Base-by-base conservation (phyloP, 2,888 invertebrate genomes). In the Orchestes rusci region DNA sequence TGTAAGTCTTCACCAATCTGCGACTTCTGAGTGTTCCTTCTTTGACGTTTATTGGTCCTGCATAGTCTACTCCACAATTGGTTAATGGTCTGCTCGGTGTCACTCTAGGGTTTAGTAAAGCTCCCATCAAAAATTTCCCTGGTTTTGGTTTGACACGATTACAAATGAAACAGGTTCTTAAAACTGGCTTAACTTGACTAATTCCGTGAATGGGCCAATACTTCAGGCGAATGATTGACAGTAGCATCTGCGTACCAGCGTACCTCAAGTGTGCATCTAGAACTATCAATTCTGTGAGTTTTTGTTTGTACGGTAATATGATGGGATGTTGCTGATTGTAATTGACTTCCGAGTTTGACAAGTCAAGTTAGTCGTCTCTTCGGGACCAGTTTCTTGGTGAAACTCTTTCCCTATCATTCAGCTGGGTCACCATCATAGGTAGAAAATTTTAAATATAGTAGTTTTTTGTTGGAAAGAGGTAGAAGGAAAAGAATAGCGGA, bases 51-150 rank as follows among this genome's bases (percentile, higher is more conserved):
- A 41, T 34, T 3, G 41, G 34, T 12, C 27, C 27, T n/a, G n/a
- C n/a, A n/a, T n/a, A n/a, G n/a, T n/a, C n/a, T n/a, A n/a, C n/a
- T n/a, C n/a, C n/a, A n/a, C n/a, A n/a, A n/a, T n/a, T n/a, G n/a
- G n/a, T n/a, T n/a, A n/a, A 38, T 3, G 28, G 28, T 12, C 38
- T 23, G 17, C 15, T 23, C 4, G 38, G 38, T 8, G 18, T 38
- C 12, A 38, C 38, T 38, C 27, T 28, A 7, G 38, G 15, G 15
- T 5, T 10, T 15, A 29, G 38, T 27, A 38, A 12, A 28, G 38
- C 23, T 38, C 38, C 38, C 38, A 29, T 38, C 7, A 38, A 28
- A 13, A 38, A n/a, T n/a, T n/a, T n/a, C n/a, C n/a, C n/a, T n/a
- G n/a, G n/a, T n/a, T n/a, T n/a, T n/a, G n/a, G n/a, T n/a, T n/a